A percentile compares a stretch with the other conserved stretches of the same genome.
phyloP scores from a whole-genome alignment of 2,113 vertebrate genomes.

The Hypanus sabinus region DNA sequence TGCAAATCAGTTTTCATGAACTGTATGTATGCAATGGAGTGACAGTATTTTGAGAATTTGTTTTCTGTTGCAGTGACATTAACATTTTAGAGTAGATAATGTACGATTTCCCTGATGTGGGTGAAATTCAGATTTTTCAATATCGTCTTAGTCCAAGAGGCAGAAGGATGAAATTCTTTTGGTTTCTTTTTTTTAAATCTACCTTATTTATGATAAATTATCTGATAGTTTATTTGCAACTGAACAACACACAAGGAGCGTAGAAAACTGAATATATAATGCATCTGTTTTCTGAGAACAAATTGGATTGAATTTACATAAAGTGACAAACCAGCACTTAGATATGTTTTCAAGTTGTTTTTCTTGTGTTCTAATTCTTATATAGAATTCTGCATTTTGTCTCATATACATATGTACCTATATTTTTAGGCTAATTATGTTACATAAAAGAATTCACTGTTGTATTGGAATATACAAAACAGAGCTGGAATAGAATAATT shows the following conservation, averaged over 20 bases:
- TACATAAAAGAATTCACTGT: background rate
- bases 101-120: background rate
- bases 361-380: background rate
- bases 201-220: background rate
- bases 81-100: background rate
- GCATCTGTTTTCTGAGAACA: background rate
- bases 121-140: background rate
- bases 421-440: background rate
- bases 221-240: background rate
- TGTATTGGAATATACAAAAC: background rate
- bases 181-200: background rate
- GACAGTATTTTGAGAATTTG: background rate
- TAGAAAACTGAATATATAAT: background rate
- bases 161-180: background rate
- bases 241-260: background rate
- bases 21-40: background rate
- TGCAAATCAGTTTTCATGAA: background rate
- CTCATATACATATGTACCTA: background rate
- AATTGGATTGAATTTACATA: background rate
- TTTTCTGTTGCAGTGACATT: background rate
- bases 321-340: background rate
- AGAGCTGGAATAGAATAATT: background rate
- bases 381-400: background rate
- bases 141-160: background rate
- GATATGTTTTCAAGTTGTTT: background rate